These are phyloP conservation scores for Paragorgia papillata DNA, from an alignment of 92 coral and sea anemone species.

Conservation along the genomic window DNA sequence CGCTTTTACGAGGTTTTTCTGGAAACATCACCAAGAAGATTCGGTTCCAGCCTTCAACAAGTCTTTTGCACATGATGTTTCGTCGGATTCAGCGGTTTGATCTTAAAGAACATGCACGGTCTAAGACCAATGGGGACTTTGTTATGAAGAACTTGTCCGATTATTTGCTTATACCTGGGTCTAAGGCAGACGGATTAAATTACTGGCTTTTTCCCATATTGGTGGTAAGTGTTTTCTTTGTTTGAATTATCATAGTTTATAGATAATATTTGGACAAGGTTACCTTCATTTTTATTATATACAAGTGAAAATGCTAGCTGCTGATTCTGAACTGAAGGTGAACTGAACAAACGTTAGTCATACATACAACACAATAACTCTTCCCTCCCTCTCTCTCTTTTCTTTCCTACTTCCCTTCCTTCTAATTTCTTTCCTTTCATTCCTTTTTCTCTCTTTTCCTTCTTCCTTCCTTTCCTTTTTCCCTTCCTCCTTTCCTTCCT, in stretches of 20 bases:
- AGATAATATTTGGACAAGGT: too few species aligned
- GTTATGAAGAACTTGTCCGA: conserved; percentile 71
- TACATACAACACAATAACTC: too few species aligned
- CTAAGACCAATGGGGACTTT: conserved; percentile 89
- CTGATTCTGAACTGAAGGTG: too few species aligned
- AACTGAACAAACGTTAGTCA: too few species aligned
- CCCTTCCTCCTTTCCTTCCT: background rate
- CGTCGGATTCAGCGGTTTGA: conserved; percentile 63
- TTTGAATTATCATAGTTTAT: background rate
- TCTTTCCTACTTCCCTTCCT: background rate
- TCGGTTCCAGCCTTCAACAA: conserved; percentile 80
- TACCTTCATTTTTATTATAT: too few species aligned
- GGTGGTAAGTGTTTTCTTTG: conserved; percentile 70
- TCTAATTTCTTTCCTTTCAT: too few species aligned
- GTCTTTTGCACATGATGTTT: conserved; percentile 75
- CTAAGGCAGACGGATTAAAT: conserved; percentile 64
- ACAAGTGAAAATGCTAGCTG: too few species aligned
- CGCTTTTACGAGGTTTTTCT: conserved; percentile 90
- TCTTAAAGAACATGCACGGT: conserved; percentile 59
- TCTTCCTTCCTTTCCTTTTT: background rate
- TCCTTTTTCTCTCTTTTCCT: background rate
- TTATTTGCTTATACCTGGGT: conserved; percentile 84
- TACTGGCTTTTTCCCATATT: conserved; percentile 94
- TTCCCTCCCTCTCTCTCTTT: too few species aligned
- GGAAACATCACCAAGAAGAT: conserved; percentile 63